These are phyloP conservation scores for Hippocampus abdominalis DNA, from an alignment of 2,113 vertebrate genomes.

Conservation along the genomic window DNA sequence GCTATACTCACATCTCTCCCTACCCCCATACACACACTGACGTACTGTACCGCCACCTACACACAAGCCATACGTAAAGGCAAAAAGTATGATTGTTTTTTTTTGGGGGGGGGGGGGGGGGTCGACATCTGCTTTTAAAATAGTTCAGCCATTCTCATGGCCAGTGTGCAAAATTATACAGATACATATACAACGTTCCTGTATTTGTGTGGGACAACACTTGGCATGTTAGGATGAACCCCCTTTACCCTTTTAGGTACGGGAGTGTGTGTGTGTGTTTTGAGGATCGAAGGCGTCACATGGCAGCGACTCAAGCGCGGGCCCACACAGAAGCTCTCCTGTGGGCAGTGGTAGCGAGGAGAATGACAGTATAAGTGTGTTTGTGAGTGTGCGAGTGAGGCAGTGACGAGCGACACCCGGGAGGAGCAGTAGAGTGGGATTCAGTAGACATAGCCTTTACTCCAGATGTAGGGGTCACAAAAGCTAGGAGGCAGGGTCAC, in stretches of 20 bases:
- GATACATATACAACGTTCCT: not conserved
- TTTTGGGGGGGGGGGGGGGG: too few species aligned
- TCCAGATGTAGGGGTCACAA: conserved; percentile 43
- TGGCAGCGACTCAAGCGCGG: conserved; percentile 66
- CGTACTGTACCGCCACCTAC: not conserved
- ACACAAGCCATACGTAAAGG: not conserved
- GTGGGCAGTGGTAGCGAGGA: conserved; percentile 58
- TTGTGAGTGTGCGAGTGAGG: conserved; percentile 44
- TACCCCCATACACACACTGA: not conserved
- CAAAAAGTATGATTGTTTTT: not conserved
- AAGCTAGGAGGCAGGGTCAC: conserved; percentile 33
- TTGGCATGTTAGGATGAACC: not conserved
- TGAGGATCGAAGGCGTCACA: conserved; percentile 59
- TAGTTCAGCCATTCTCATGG: not conserved
- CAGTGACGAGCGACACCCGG: conserved; percentile 42
- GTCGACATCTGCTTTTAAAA: not conserved
- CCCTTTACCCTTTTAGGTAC: not conserved
- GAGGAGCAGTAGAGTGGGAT: conserved; percentile 43
- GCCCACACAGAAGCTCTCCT: conserved; percentile 66
- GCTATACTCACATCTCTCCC: conserved; percentile 57
- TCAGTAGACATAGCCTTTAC: conserved; percentile 53
- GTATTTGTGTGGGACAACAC: not conserved
- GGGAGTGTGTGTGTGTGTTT: conserved; percentile 17
- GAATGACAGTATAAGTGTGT: conserved; percentile 45
- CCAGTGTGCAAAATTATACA: not conserved